Percentiles rank a stretch among this genome's conserved stretches.
These are phyloP conservation scores for Brachystomella parvula DNA, from an alignment of 1,140 invertebrate species.

Conservation along the genomic window DNA sequence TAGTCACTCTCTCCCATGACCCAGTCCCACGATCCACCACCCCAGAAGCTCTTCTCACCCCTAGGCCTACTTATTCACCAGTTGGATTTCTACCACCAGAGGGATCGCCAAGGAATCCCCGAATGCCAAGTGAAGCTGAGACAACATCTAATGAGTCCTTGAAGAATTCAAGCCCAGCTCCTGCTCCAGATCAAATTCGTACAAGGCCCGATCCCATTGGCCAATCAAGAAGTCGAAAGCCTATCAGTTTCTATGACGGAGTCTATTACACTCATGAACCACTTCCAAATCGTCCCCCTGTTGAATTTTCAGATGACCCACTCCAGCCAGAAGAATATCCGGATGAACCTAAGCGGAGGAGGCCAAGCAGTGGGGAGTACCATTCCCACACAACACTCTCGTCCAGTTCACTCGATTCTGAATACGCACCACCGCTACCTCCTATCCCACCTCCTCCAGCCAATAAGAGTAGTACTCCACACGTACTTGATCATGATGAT, in stretches of 20 bases:
- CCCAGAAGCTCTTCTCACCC: too few species aligned
- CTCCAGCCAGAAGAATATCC: conserved; percentile 21
- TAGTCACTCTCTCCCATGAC: too few species aligned
- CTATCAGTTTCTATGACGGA: conserved; percentile 54
- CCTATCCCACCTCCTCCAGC: conserved; percentile 12
- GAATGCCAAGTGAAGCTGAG: background rate
- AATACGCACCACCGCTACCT: background rate
- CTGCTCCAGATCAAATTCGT: background rate
- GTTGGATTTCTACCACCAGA: background rate
- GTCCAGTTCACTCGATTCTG: conserved; percentile 2
- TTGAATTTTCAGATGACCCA: conserved; percentile 56
- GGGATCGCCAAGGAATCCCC: background rate
- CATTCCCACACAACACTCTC: conserved; percentile 3
- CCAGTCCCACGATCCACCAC: too few species aligned
- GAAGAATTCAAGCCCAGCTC: background rate
- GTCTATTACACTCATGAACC: conserved; percentile 74
- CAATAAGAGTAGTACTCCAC: too few species aligned
- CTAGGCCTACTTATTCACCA: background rate
- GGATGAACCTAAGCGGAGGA: background rate
- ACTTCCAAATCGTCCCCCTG: conserved; percentile 60
- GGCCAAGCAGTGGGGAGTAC: background rate
- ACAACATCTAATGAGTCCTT: background rate
- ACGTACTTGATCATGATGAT: background rate
- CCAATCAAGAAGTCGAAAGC: conserved; percentile 2
- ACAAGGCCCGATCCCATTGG: conserved; percentile 1